Evolutionary conservation across 2,797 vertebrate genomes (phyloP), one percentile per base, ranked within the genome.

Genomic region (Synaphobranchus kaupii): DNA sequence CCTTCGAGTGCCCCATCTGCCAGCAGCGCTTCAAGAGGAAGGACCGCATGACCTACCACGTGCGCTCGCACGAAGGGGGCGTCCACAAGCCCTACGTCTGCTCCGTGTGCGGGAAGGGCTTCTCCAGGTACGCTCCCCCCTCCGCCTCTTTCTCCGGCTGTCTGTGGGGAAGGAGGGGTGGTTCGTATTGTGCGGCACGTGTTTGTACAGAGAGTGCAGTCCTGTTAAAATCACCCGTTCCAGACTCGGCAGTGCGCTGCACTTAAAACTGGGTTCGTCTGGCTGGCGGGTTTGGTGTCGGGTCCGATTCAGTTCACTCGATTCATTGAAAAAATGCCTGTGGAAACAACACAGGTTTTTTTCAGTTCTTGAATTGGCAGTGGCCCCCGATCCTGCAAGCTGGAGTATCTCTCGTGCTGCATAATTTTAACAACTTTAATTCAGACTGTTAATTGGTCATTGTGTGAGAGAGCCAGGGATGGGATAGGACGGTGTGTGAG

Each of bases 21-120:
- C 98, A 99, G 93, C 98, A 99, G 95, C 97, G 98, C 91, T 99
- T 99, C 94, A 99, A 99, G 94, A 97, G 98, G 86, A 99, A 99
- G 96, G 98, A 99, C 93, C 97, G 98, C 90, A 99, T 99, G 98
- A 99, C 98, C 78, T 99, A 99, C 93, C 98, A 99, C 52, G 98
- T 99, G 91, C 97, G 98, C 94, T 99, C 98, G 84, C 98, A 99
- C 22, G 98, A 99, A 88, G 98, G 98, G 63, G 98, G 98, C 73
- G 98, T 99, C 93, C 98, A 98, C 92, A 99, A 99, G 95, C 98
- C 98, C 44, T 99, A 99, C 94, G 98, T 98, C 94, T 99, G 98
- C 93, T 98, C 97, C 86, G 98, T 99, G 92, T 99, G 98, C 95
- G 98, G 98, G 90, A 99, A 99, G 95, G 98, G 98, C 92, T 99